Base-by-base conservation (phyloP, 1,140 invertebrate species). In the Bombyx mandarina region DNA sequence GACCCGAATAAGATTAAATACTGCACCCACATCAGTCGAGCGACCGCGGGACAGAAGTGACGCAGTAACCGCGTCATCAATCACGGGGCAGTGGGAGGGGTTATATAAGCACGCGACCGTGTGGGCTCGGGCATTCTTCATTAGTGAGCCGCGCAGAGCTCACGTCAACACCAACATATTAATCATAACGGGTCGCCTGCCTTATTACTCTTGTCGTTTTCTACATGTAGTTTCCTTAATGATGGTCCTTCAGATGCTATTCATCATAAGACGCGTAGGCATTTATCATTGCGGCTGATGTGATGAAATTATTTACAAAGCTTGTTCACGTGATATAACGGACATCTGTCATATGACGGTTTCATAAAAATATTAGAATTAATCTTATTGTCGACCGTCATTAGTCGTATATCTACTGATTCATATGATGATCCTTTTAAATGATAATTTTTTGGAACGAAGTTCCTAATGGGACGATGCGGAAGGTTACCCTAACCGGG, bases 11-110 rank as follows among this genome's bases (percentile, higher is more conserved):
- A 51, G 50, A 51, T 51, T 51, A 73, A 75, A 69, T 67, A 70
- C 71, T 60, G 70, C 71, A 79, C 73, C 71, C 67, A 73, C 68
- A 70, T 81, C 76, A 71, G 56, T 12, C 62, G 57, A 53, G 51
- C 57, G 55, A 59, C 48, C 47, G 61, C 60, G 67, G 65, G 64
- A 70, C 63, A 70, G 52, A 62, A 52, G 59, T 75, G 73, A 82
- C 66, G 65, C 63, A 51, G 67, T 59, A 62, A 63, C 63, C 65
- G 65, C 71, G 73, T 77, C 79, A 82, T 82, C 79, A 82, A 82
- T 82, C 79, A 82, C 71, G 52, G 59, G 66, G 56, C n/a, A 44
- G 56, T 54, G 50, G 62, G 59, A 62, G 52, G 61, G 43, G 58
- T 60, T 72, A 67, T 67, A 69, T 69, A 71, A 70, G 60, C 57